Evolutionary conservation across 1,140 invertebrate genomes (phyloP), one percentile per base, ranked within the genome.

Genomic region (Stegodyphus mimosarum): DNA sequence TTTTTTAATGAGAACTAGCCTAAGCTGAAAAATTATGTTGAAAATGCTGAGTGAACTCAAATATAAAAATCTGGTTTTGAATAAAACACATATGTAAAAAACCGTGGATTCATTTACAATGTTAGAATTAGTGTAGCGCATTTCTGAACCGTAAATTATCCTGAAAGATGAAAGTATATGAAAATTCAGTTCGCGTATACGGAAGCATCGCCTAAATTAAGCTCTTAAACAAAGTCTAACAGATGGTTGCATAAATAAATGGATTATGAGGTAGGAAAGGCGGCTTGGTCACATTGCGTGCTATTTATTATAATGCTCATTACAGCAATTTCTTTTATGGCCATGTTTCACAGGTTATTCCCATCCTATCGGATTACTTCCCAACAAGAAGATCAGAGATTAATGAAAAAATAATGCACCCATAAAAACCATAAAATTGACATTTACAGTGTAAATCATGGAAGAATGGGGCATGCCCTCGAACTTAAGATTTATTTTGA

Each of bases 231-330:
- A 79, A 79, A 79, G 77, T 50, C 77, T 79, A 79, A 79, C 33
- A 79, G 64, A 79, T 79, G 64, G 67, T 52, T 70, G 67, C 77
- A 79, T 79, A 70, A 79, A 79, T 79, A 79, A 79, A 70, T 70
- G 77, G 77, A 79, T 79, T 79, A 79, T 79, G 52, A 53, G 67
- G 18, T 51, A 9, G 70, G 52, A 79, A 70, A 70, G 48, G 51
- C 67, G 51, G 67, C 55, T 76, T 33, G 74, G 48, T 17, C 60
- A 63, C 60, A 76, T 53, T 70, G 15, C 51, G 55, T 53, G 53
- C 51, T 17, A 60, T 79, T 70, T 49, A 70, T 70, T 66, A 60
- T 60, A 60, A 11, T 53, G 67, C 77, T 79, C 77, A 55, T 79
- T 79, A 79, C 50, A 70, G 50, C 18, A 64, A 69, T 49, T 79